Evolutionary conservation across 2,797 vertebrate genomes (phyloP).

Genomic region (Ctenosaura bakeri): DNA sequence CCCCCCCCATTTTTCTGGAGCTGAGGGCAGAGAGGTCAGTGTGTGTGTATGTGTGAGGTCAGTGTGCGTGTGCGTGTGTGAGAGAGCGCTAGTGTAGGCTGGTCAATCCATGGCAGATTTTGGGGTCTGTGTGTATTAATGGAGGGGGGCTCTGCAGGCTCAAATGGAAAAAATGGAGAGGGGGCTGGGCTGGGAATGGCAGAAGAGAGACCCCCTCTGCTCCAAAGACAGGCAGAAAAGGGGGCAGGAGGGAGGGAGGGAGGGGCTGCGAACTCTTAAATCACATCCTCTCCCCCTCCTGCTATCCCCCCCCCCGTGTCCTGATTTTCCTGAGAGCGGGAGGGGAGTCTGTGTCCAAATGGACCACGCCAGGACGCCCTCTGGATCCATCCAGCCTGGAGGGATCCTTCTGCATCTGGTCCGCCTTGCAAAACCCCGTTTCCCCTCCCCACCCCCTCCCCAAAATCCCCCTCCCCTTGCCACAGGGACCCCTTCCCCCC

Average conservation of each 20-base stretch:
- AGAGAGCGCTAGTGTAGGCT: not conserved
- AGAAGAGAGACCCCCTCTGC: not conserved
- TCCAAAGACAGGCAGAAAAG: not conserved
- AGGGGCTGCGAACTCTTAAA: not conserved
- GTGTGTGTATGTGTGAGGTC: too few species aligned
- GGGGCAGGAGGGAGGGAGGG: not conserved
- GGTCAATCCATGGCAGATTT: not conserved
- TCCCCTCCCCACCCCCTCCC: not conserved
- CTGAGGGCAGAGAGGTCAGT: not conserved
- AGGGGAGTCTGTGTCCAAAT: not conserved
- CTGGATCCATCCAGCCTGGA: not conserved
- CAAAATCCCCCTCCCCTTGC: not conserved
- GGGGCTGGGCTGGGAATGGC: too few species aligned
- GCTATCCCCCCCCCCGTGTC: not conserved
- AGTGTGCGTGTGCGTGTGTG: not conserved
- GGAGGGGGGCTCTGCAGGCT: too few species aligned
- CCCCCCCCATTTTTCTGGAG: too few species aligned
- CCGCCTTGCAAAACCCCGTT: too few species aligned
- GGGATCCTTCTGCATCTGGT: not conserved
- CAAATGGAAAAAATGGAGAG: not conserved
- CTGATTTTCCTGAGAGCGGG: not conserved
- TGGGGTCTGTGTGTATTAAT: accelerated
- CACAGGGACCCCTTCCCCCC: not conserved
- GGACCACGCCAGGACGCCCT: not conserved
- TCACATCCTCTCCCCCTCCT: too few species aligned